Evolutionary conservation across 2,888 invertebrate genomes (phyloP), one percentile per base, ranked within the genome.

Genomic region (Hylaea fasciaria): DNA sequence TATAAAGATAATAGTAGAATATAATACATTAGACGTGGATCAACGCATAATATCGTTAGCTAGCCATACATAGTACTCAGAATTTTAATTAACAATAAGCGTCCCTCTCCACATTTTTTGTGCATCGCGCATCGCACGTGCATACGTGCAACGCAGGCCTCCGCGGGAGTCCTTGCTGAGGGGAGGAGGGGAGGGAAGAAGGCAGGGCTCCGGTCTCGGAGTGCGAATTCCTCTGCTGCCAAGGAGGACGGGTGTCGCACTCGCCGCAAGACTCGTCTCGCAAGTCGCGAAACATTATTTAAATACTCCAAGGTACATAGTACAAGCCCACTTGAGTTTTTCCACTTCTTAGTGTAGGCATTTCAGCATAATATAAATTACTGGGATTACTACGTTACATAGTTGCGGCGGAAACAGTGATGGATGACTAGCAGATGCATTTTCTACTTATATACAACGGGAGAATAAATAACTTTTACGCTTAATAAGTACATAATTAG

Each of bases 211-310:
- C 35, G 60, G 52, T 17, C 45, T 37, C 46, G 5, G 47, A 63
- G 69, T 67, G 68, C 62, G 61, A 83, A 85, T 84, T 83, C 83
- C 80, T 74, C 70, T 60, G 69, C 71, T 70, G 76, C 78, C 81
- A 64, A 64, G 64, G 68, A 65, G 66, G 64, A 68, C 66, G 50
- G 66, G 65, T 64, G 67, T 68, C 62, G 60, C 56, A 60, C 53
- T 48, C 48, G 58, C 64, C 57, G 47, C 47, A 32, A 32, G 32
- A 32, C 32, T 32, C 32, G 32, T 32, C 32, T 2, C 9, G 32
- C 64, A 59, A 51, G 64, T 64, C 55, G 41, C 37, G 64, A 62
- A 17, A 48, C 65, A 69, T 69, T 69, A 69, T 69, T 68, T 66
- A 69, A 68, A 69, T 69, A 68, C 64, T 63, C 51, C 58, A 47